Evolutionary conservation across 2,888 invertebrate genomes (phyloP), one percentile per base, ranked within the genome.

Genomic region (Operophtera brumata): DNA sequence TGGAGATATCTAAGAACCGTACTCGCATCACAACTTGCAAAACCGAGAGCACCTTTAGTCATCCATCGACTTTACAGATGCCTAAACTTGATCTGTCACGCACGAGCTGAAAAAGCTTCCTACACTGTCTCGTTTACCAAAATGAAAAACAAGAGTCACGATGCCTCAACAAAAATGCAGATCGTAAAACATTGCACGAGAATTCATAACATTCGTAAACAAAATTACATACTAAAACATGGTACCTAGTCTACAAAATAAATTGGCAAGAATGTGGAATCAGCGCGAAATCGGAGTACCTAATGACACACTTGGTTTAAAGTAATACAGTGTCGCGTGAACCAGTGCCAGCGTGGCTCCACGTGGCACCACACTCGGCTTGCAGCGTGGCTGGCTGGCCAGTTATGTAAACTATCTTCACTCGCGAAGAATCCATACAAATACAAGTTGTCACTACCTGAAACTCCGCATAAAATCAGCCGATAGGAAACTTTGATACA

Each of bases 331-430:
- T 40, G 59, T 62, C 69, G 64, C 63, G 72, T 77, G 75, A 71
- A 37, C 25, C 61, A 47, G 54, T 41, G 39, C 39, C 51, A 45
- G 47, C 65, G 65, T 58, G 59, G 54, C 65, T 66, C 76, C 80
- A 80, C 83, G 82, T 81, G 81, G 77, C 76, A 54, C 45, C 34
- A 47, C 78, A 73, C 70, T 66, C 63, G 73, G 57, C 65, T 45
- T 47, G 64, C 73, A 75, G 77, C 77, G 78, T 78, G 78, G 71
- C 56, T 56, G 45, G 65, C 30, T 56, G 45, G 65, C 30, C 7
- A 13, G n/a, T 84, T 84, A 82, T 70, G 71, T 77, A 81, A 83
- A 73, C 39, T 53, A 53, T 30, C 59, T 55, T 55, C 54, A 47
- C 52, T 56, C 49, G 52, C 62, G 59, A 64, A 56, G 52, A 52